phyloP scores from a whole-genome alignment of 2,113 vertebrate species.

The Hemicordylus capensis region DNA sequence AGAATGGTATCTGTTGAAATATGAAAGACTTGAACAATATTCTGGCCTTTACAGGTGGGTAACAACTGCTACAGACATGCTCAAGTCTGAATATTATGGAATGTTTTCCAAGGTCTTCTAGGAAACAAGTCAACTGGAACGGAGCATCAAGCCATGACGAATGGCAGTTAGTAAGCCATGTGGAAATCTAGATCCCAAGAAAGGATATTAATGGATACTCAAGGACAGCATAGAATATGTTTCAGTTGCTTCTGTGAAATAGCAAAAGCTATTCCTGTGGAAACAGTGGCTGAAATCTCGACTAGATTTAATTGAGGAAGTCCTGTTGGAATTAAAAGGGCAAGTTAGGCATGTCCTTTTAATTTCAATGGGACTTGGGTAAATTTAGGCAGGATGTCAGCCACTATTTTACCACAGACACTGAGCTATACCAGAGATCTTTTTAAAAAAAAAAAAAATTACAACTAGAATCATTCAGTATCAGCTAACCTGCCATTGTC shows the following conservation, averaged over 20 bases:
- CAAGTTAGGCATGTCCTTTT: too few species aligned
- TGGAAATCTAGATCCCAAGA: slow-evolving; percentile 28
- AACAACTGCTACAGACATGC: neutral
- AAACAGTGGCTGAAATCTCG: too few species aligned
- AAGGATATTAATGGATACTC: slow-evolving; percentile 1
- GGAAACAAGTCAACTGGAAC: slow-evolving; percentile 22
- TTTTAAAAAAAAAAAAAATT: neutral
- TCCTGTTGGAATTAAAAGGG: too few species aligned
- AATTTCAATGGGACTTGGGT: too few species aligned
- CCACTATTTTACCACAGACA: neutral
- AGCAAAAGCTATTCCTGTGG: neutral
- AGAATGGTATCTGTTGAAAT: slow-evolving; percentile 35
- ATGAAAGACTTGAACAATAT: slow-evolving; percentile 36
- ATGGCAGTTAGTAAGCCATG: slow-evolving; percentile 29
- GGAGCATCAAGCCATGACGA: slow-evolving; percentile 54
- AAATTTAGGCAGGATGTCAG: too few species aligned
- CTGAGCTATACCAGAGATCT: neutral
- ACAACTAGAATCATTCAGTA: neutral
- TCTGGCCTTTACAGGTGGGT: slow-evolving; percentile 41
- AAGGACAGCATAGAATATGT: slow-evolving; percentile 5
- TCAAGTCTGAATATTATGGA: slow-evolving; percentile 47
- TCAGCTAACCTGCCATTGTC: too few species aligned
- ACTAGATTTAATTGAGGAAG: too few species aligned
- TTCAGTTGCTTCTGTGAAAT: neutral
- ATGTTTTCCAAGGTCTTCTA: slow-evolving; percentile 53